Evolutionary conservation across 2,797 vertebrate species (phyloP), one percentile per base, ranked within the genome.

Genomic region (Pitangus sulphuratus): DNA sequence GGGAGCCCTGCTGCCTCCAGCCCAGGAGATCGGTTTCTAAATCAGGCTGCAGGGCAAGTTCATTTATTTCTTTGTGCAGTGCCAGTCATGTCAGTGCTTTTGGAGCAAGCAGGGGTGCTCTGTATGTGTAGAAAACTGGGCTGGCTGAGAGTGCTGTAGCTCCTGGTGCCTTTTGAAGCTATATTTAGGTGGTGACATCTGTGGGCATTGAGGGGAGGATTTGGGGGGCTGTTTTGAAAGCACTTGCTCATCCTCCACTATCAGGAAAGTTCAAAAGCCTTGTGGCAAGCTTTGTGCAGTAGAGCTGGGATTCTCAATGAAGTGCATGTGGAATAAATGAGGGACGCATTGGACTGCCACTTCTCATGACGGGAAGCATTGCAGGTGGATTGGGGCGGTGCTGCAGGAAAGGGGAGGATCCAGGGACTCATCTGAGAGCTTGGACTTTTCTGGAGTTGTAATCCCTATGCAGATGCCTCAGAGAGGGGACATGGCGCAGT

Each of bases 171-270:
- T 91, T 90, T 79, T 79, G 77, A 88, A 90, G 74, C 70, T 97
- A 14, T 96, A 76, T 87, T 93, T 97, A 93, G 87, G 75, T 53
- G 21, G 54, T 90, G 87, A 84, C 91, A 79, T 95, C 72, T 79
- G 93, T 89, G 76, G 85, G 85, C 0, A 3, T 70, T 30, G 28
- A 88, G 70, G 60, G 72, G 62, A 93, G 87, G 74, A 74, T 92
- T 93, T 94, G 48, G 65, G 83, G 87, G 89, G 28, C 66, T 88
- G 79, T 58, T 92, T 40, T 61, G 84, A 84, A 95, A 94, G 76
- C 0, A 0, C 35, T 91, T 6, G 11, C 44, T 91, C 72, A 89
- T 87, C 92, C 79, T 93, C 30, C 25, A 9, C 42, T 58, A 37
- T 22, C 77, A 69, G 50, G 69, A 25, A 81, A 54, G 35, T 84